Evolutionary conservation across 2,113 vertebrate genomes (phyloP), one percentile per base, ranked within the genome.

Genomic region (Blennius ocellaris): DNA sequence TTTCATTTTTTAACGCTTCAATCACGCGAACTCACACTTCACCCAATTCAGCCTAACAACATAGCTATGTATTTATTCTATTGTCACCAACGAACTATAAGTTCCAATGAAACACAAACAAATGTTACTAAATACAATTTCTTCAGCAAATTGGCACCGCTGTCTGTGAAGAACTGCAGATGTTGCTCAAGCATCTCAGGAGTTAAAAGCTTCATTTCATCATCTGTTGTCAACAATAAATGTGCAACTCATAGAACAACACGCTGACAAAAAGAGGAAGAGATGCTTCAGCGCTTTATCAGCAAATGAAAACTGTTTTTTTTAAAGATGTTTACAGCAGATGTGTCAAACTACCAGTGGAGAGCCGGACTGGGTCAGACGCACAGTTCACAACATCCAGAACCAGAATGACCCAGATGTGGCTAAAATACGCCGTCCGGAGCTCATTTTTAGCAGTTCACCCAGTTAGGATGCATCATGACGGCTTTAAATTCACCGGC

Each of bases 371-470:
- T 36, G 17, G 54, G 36, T 55, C 38, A 44, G 36, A 47, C 55
- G 41, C 51, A n/a, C 53, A 48, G 57, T 48, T 73, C 68, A 79
- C 58, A 55, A 69, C 14, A 41, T 14, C 11, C 54, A 30, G 40
- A 2, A n/a, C 5, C 44, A 53, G 6, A 21, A 30, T 63, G 71
- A 66, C 78, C 81, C 38, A 67, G 21, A 47, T 76, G 61, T 6
- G 61, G 48, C 21, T 38, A 54, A 74, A 80, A 80, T 54, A 69
- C 62, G 60, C 65, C 57, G 17, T 45, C 21, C 43, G 58, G 51
- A 11, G 30, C 49, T 56, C 11, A 8, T 75, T 78, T 78, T 69
- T 30, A 78, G 66, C 60, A 5, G 14, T 62, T 82, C 59, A 70
- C 55, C 75, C 54, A 77, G 60, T 57, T 51, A 60, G 40, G 9